phyloP scores from a whole-genome alignment of 2,113 vertebrate species.

The human (Homo sapiens) region GRCh38 chr6:92196501-92197000 shows the following conservation, averaged over 20 bases:
- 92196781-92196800: slow-evolving; percentile 59
- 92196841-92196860: slow-evolving; percentile 29
- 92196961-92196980: not conserved
- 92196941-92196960: slow-evolving; percentile 22
- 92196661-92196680: slow-evolving; percentile 68
- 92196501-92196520: slow-evolving; percentile 26
- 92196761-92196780: slow-evolving; percentile 55
- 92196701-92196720: slow-evolving; percentile 60
- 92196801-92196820: slow-evolving; percentile 16
- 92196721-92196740: slow-evolving; percentile 67
- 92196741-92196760: slow-evolving; percentile 70
- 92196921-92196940: not conserved
- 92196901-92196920: slow-evolving; percentile 35
- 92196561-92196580: slow-evolving; percentile 75
- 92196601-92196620: slow-evolving; percentile 72
- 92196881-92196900: slow-evolving; percentile 47
- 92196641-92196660: slow-evolving; percentile 63
- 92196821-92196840: slow-evolving; percentile 45
- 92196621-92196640: slow-evolving; percentile 71
- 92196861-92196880: slow-evolving; percentile 56
- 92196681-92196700: slow-evolving; percentile 67
- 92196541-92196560: slow-evolving; percentile 61
- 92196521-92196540: slow-evolving; percentile 66
- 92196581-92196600: slow-evolving; percentile 61
- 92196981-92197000: not conserved